These are phyloP conservation scores for Ariolimax columbianus DNA, from an alignment of 2,888 invertebrate genomes.

Conservation along the genomic window DNA sequence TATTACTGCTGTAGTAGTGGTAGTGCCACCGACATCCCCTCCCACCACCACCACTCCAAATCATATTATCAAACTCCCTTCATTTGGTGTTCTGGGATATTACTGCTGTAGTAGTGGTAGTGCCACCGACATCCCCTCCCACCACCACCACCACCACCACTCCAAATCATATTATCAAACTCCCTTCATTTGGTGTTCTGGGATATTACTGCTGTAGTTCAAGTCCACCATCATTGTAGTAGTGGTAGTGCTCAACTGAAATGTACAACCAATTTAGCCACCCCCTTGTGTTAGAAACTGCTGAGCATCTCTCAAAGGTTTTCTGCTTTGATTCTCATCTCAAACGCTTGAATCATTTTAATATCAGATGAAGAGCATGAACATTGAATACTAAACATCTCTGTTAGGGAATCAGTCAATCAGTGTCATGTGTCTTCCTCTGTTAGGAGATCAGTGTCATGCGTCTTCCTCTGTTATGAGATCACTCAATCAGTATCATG, in stretches of 20 bases:
- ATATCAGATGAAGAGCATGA: background rate
- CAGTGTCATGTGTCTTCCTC: no score
- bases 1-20: background rate
- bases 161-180: constrained; percentile 1
- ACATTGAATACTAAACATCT: no score
- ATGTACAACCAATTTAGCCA: no score
- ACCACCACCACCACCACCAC: background rate
- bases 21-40: background rate
- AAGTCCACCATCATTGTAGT: background rate
- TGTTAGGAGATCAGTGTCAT: no score
- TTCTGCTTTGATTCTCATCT: background rate
- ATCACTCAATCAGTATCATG: no score
- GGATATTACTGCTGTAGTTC: background rate
- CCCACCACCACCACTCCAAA: constrained; percentile 2
- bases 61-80: background rate
- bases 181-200: background rate
- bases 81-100: background rate
- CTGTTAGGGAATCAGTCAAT: no score
- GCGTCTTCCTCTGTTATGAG: no score
- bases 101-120: background rate
- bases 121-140: background rate
- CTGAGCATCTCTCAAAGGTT: background rate
- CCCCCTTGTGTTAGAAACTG: background rate
- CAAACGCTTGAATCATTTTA: background rate
- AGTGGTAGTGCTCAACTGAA: background rate